phyloP scores from a whole-genome alignment of 2,797 vertebrate species.

The Pampus argenteus region DNA sequence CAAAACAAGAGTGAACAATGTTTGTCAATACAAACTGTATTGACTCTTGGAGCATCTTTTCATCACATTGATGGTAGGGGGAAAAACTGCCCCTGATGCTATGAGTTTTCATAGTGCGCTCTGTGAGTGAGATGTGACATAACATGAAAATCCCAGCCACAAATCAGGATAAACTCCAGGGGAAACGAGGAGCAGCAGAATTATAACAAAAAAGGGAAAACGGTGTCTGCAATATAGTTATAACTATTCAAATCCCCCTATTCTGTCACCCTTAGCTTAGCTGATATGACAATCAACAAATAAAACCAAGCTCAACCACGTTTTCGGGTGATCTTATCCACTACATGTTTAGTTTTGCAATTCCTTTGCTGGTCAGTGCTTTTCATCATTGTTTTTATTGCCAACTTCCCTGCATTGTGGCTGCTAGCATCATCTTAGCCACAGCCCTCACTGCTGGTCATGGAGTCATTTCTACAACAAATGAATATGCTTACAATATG shows the following conservation, averaged over 20 bases:
- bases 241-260: background rate
- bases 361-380: slow-evolving; percentile 19
- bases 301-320: slow-evolving; percentile 10
- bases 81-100: background rate
- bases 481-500: background rate
- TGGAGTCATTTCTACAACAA: background rate
- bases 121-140: slow-evolving; percentile 45
- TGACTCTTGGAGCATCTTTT: background rate
- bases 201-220: slow-evolving; percentile 22
- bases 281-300: slow-evolving; percentile 11
- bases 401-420: background rate
- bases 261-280: too few species aligned
- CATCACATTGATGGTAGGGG: background rate
- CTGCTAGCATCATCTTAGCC: background rate
- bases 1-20: background rate
- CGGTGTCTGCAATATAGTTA: background rate
- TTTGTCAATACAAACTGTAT: background rate
- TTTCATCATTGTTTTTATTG: slow-evolving; percentile 6
- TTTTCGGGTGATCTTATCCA: slow-evolving; percentile 14
- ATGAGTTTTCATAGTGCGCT: slow-evolving; percentile 10
- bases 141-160: slow-evolving; percentile 57
- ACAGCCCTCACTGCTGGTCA: background rate
- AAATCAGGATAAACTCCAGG: slow-evolving; percentile 53
- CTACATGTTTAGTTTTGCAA: slow-evolving; percentile 17
- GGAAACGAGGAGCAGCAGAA: slow-evolving; percentile 42